phyloP scores from a whole-genome alignment of 2,113 vertebrate species.

The Dicerorhinus sumatrensis region DNA sequence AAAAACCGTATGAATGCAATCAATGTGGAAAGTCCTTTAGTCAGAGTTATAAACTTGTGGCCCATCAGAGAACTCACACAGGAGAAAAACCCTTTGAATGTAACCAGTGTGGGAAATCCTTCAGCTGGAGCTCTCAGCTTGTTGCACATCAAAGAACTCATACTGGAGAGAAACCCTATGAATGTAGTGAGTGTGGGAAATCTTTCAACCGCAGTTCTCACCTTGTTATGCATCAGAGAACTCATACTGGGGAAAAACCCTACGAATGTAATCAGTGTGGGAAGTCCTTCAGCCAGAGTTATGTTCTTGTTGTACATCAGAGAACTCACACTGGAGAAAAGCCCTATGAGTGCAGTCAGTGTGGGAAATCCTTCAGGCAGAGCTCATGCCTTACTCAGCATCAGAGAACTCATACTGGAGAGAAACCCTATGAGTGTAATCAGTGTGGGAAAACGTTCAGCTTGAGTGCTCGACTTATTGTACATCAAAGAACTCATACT shows the following conservation, averaged over 20 bases:
- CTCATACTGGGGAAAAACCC: conserved; percentile 83
- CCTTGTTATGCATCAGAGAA: conserved; percentile 82
- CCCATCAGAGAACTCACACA: conserved; percentile 74
- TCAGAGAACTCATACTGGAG: conserved; percentile 79
- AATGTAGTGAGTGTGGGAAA: conserved; percentile 81
- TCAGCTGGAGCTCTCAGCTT: conserved; percentile 79
- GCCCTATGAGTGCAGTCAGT: conserved; percentile 74
- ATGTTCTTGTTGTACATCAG: conserved; percentile 81
- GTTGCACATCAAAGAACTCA: conserved; percentile 72
- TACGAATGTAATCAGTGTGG: conserved; percentile 82
- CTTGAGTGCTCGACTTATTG: conserved; percentile 77
- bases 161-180: conserved; percentile 79
- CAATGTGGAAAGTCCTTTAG: conserved; percentile 75
- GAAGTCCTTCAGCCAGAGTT: conserved; percentile 82
- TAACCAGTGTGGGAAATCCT: conserved; percentile 79
- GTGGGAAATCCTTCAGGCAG: conserved; percentile 76
- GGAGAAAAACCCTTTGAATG: conserved; percentile 79
- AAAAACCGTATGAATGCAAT: conserved; percentile 72
- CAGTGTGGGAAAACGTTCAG: conserved; percentile 80
- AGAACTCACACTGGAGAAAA: conserved; percentile 80
- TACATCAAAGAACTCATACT: conserved; percentile 81
- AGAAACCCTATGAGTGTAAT: conserved; percentile 81
- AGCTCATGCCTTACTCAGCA: conserved; percentile 81
- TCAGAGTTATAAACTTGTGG: conserved; percentile 70
- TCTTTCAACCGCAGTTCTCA: conserved; percentile 82